Base-by-base conservation (phyloP, 2,797 vertebrate genomes). In the Lepus townsendii region DNA sequence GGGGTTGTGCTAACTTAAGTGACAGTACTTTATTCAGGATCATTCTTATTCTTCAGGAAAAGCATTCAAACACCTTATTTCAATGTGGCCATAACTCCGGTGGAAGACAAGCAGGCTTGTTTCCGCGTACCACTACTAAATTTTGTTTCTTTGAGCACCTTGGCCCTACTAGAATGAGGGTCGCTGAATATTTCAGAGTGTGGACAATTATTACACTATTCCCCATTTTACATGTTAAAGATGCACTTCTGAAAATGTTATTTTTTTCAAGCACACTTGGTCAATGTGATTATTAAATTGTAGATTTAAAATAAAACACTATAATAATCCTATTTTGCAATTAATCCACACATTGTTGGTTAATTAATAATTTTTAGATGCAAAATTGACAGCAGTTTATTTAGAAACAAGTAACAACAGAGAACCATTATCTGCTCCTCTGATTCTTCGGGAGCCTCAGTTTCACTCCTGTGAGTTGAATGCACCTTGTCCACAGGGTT, bases 191-290 rank as follows among this genome's bases (percentile, higher is more conserved):
- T 22, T 83, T 78, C 7, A 54, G 14, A 68, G 19, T 73, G 32
- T 17, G 3, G 38, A 62, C 24, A 52, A 4, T 79, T 47, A 14
- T 82, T 66, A 32, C 35, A 57, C 47, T 79, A 4, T 10, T 75
- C 78, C 38, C 20, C n/a, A 66, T 75, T 93, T 91, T 93, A 47
- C 1, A 19, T 38, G 12, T 75, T 72, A 91, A 89, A 76, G 27
- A 52, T 83, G n/a, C 24, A 54, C 14, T 87, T 24, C 47, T 26
- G 24, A 91, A 80, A 96, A 60, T 13, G 5, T 89, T 93, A 47
- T 54, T 94, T 47, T 96, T 96, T 90, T 93, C 78, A 77, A 84
- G 35, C 88, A 27, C 69, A 93, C 92, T 90, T 96, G 27, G 50
- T 72, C 32, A 63, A n/a, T n/a, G 60, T 85, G 32, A 76, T 93